Evolutionary conservation across 2,797 vertebrate species (phyloP).

Genomic region (Synanceia verrucosa): DNA sequence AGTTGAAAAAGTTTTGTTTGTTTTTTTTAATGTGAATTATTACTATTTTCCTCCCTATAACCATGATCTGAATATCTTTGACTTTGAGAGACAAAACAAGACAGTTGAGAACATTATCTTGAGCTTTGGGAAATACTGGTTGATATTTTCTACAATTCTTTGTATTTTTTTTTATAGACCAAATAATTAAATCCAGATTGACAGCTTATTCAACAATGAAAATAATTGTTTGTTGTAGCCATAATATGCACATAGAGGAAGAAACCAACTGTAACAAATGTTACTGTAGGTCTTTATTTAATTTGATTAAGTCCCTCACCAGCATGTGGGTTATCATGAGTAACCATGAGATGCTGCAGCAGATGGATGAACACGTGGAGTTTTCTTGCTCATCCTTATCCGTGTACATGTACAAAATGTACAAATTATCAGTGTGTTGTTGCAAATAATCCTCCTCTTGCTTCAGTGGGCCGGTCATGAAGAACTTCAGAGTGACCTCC

Average conservation of each 20-base stretch:
- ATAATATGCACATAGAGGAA: background rate
- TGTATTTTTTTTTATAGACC: background rate
- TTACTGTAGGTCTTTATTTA: no score
- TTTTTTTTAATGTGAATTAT: no score
- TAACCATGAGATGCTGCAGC: background rate
- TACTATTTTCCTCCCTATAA: no score
- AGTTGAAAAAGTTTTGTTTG: no score
- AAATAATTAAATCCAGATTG: background rate
- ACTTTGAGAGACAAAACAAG: no score
- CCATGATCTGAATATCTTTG: no score
- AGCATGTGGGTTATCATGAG: background rate
- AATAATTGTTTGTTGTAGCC: no score
- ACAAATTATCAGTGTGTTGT: background rate
- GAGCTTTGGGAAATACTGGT: background rate
- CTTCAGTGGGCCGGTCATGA: slow-evolving; percentile 66
- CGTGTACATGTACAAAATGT: background rate
- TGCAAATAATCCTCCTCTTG: background rate
- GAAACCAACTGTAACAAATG: no score
- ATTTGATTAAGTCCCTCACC: background rate
- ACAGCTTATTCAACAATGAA: no score
- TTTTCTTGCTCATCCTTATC: background rate
- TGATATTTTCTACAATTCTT: background rate
- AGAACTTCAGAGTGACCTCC: slow-evolving; percentile 70
- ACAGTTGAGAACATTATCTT: background rate
- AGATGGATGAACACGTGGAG: background rate